Base-by-base conservation (phyloP, 1,140 invertebrate species). In the Nephotettix cincticeps region DNA sequence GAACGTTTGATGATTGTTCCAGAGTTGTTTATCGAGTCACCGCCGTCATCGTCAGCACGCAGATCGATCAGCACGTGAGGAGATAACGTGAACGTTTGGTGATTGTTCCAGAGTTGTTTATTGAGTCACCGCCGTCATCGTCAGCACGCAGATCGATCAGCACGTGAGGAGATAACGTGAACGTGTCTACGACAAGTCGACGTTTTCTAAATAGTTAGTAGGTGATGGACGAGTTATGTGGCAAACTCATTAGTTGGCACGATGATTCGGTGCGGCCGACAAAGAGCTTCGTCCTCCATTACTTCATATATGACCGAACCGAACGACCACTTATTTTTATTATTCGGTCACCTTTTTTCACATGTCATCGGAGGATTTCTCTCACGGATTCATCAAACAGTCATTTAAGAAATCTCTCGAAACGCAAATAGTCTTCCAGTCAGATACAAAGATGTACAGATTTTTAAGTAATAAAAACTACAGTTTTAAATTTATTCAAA, bases 201-300 rank as follows among this genome's bases (percentile, higher is more conserved):
- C 47, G 66, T 68, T 68, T 68, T 68, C 43, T 68, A 68, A 51
- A 68, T 68, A 68, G 66, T 54, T 68, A 68, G 66, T 68, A 68
- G 43, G 29, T 68, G 66, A 68, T 68, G 66, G n/a, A 68, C 66
- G 66, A 68, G 66, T 47, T 51, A 68, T 68, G 66, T 68, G 47
- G 66, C 66, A 27, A 68, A 68, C 66, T 68, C 66, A 68, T 68
- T 68, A 68, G 43, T 25, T 54, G 43, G 43, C 45, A 13, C 21
- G 66, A 67, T 67, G 64, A 27, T 67, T 43, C 64, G 25, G 23
- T 21, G 19, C 21, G 27, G 28, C 66, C 66, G 66, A 68, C 66
- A 68, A 68, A 68, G 66, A 45, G n/a, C 21, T 4, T 68, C 43
- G 43, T 27, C 36, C 65, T 27, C 66, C 66, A 68, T 68, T 68